Conservation (phyloP, 2,888 invertebrate species). For the Pteria penguin region DNA sequence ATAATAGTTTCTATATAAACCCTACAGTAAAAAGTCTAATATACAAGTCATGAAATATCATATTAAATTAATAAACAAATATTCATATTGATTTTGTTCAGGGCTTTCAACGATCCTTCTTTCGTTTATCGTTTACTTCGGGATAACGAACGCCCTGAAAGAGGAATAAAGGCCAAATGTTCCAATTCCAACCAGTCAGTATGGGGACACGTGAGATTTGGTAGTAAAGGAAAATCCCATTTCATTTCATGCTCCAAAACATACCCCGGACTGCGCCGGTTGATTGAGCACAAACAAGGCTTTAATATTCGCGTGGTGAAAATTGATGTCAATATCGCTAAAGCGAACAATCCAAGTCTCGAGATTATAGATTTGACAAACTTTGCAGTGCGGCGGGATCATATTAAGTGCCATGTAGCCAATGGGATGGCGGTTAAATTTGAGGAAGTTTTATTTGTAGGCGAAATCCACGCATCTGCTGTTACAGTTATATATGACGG, state of each 20-base stretch:
- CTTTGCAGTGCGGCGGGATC: neutral
- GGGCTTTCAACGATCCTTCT: neutral
- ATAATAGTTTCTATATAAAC: too few species aligned
- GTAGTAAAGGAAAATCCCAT: neutral
- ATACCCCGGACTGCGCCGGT: neutral
- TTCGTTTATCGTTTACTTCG: neutral
- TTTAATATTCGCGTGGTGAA: neutral
- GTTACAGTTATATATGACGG: neutral
- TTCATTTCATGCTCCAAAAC: neutral
- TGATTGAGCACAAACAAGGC: neutral
- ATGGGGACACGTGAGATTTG: neutral
- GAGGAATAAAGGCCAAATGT: neutral
- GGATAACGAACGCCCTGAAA: neutral
- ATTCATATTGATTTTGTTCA: too few species aligned
- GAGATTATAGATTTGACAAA: neutral
- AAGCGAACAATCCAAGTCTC: neutral
- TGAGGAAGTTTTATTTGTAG: neutral
- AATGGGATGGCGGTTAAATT: neutral
- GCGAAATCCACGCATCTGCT: neutral
- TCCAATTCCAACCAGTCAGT: neutral
- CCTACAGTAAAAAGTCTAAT: too few species aligned
- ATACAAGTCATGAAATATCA: too few species aligned
- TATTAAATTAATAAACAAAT: too few species aligned
- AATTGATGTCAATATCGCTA: neutral
- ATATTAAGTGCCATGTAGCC: neutral